Evolutionary conservation across 2,113 vertebrate genomes (phyloP), one percentile per base, ranked within the genome.

Genomic region (Sula dactylatra): DNA sequence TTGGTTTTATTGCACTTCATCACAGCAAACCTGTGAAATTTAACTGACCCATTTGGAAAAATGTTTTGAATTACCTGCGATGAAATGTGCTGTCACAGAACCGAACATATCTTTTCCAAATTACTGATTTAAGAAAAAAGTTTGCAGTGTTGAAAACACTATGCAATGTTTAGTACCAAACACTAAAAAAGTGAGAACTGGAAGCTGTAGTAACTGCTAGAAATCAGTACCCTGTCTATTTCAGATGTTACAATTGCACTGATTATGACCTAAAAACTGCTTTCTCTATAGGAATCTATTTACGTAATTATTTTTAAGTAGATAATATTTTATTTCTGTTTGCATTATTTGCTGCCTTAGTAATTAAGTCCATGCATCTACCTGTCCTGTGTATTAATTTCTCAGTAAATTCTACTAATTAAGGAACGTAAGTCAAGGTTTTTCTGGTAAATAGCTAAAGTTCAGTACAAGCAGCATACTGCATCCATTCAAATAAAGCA

Each of bases 241-340:
- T 90, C 47, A 55, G 32, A 74, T 93, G 38, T 59, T 92, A 45
- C 17, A 49, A 0, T 79, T 72, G 18, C 24, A 24, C 9, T 13
- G 69, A 45, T 74, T 91, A 71, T 82, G 74, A 76, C 56, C 59
- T 81, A 44, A 85, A 77, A 77, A 7, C 34, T 56, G n/a, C 32
- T 84, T 84, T 90, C 29, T 64, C 59, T 62, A 4, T 20, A 64
- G 59, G 29, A 70, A 77, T 81, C 76, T 81, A 47, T 89, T 94
- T 77, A 78, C 38, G 29, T 84, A 56, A 58, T 89, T 95, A 78
- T 96, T 94, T 92, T 86, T 56, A 64, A 71, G n/a, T 71, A 89
- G 73, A 13, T 95, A 89, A 47, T 95, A 50, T 62, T 86, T 97
- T 90, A 78, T 78, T 86, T 92, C 27, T 84, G 29, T 67, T 83